Percentiles rank a stretch among this genome's conserved stretches.
phyloP scores from a whole-genome alignment of 1,140 invertebrate species.

The Melanaphis sacchari region DNA sequence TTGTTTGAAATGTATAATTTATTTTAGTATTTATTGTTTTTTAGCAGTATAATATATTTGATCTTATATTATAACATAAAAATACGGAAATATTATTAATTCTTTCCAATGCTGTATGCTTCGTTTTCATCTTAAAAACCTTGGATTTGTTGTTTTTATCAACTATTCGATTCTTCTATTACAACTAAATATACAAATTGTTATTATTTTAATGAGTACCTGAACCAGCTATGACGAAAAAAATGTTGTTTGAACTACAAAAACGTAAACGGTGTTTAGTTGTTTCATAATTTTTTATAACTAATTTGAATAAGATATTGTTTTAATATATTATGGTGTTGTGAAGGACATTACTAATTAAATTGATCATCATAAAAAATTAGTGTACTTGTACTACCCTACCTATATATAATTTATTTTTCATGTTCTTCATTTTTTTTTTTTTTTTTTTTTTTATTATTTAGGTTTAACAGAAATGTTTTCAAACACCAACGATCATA shows the following conservation, averaged over 20 bases:
- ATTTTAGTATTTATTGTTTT: background rate
- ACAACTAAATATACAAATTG: background rate
- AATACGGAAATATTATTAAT: background rate
- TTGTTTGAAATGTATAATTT: background rate
- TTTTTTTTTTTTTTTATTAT: background rate
- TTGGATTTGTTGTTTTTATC: slow-evolving; percentile 5
- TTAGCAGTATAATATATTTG: background rate
- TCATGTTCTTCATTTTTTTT: background rate
- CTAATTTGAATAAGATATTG: background rate
- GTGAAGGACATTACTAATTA: background rate
- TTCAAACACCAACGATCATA: slow-evolving; percentile 37
- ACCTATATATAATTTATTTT: background rate
- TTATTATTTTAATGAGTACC: background rate
- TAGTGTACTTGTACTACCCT: background rate
- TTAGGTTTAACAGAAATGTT: slow-evolving; percentile 46
- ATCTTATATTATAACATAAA: background rate
- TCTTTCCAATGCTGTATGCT: background rate
- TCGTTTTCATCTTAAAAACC: background rate
- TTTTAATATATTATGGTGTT: background rate
- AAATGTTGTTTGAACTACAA: background rate
- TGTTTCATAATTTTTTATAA: background rate
- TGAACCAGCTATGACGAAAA: background rate
- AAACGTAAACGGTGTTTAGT: background rate
- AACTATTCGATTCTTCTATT: background rate
- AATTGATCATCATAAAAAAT: slow-evolving; percentile 7